Evolutionary conservation across 2,113 vertebrate genomes (phyloP).

Genomic region (Equus przewalskii): DNA sequence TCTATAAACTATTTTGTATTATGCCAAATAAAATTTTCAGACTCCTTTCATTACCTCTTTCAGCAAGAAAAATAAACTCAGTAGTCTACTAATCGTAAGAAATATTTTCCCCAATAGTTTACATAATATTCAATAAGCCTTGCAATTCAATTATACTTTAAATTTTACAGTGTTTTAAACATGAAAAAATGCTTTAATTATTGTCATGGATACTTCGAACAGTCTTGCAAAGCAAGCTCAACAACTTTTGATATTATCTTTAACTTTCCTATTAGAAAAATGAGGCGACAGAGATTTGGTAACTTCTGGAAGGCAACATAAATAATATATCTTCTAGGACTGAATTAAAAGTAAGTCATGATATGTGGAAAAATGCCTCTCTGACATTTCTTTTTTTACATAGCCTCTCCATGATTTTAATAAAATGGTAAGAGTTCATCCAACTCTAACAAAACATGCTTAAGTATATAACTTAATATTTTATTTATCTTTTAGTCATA

Average conservation of each 20-base stretch:
- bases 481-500: neutral
- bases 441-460: neutral
- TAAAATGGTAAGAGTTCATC: neutral
- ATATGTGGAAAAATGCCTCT: neutral
- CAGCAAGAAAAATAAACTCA: neutral
- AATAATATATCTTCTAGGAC: neutral
- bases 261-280: neutral
- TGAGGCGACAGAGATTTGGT: neutral
- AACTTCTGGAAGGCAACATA: neutral
- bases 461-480: neutral
- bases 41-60: neutral
- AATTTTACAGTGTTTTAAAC: neutral
- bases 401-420: neutral
- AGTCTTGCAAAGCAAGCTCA: neutral
- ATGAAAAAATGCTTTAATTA: neutral
- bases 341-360: constrained; percentile 28
- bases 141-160: neutral
- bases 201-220: neutral
- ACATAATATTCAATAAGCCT: neutral
- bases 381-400: neutral
- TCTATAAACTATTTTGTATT: neutral
- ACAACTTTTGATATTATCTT: neutral
- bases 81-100: neutral
- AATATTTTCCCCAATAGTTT: neutral
- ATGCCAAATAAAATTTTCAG: neutral